Evolutionary conservation across 2,113 vertebrate genomes (phyloP), one percentile per base, ranked within the genome.

Genomic region (Mionectes macconnelli): DNA sequence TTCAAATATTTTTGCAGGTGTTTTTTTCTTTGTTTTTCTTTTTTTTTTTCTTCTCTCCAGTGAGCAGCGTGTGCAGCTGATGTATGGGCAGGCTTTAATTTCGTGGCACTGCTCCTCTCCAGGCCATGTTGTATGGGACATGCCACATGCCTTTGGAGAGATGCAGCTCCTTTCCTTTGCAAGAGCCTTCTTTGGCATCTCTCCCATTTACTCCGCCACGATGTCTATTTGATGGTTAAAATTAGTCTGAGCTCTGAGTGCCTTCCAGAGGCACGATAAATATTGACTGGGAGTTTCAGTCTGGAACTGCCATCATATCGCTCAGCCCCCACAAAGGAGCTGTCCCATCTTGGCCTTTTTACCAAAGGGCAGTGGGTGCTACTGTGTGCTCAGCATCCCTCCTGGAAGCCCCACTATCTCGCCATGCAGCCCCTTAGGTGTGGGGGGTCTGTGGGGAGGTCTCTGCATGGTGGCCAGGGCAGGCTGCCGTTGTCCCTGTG

Each of bases 231-330:
- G 69, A 39, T 35, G 86, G 50, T 90, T 89, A 84, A 90, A 95
- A 56, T 97, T 93, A 96, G 97, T 87, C 47, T 91, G 88, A 84
- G 84, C 59, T 63, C 62, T 1, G 86, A 73, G 67, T 68, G 92
- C 75, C 79, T 97, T 92, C 59, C 79, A 90, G 74, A 91, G 91
- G 94, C 85, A 95, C 2, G 86, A 82, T 40, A 96, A 89, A 66
- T 87, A 79, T 84, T 95, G 90, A 94, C 75, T 83, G 67, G 27
- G 57, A 59, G 84, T 74, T 87, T 63, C 21, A 95, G 74, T 27
- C 85, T 56, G 37, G 42, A 70, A 23, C 95, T 91, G 90, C 84
- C 63, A 12, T 63, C 44, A 9, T 44, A 73, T 15, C 8, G 59
- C 78, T 85, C 47, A 52, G 93, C 74, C 52, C 59, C 80, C 50